Percentiles rank a stretch among this genome's conserved stretches.
Conservation (phyloP, 2,113 vertebrate species). For the Dromas ardeola region DNA sequence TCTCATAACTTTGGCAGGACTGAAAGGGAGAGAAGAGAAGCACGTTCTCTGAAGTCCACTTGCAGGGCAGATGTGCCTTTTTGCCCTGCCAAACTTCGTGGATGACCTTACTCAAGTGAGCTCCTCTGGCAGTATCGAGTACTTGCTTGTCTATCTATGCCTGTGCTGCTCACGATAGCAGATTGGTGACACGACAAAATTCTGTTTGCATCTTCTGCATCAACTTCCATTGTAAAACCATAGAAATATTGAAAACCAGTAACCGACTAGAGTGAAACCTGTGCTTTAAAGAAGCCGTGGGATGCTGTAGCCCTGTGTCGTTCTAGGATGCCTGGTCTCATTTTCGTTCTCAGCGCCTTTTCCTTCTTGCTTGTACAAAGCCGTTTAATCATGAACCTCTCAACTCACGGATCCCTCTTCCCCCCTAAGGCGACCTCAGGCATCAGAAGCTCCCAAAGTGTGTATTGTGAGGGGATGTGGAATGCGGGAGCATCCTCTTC, state of each 20-base stretch:
- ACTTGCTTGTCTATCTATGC: background rate
- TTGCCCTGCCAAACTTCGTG: background rate
- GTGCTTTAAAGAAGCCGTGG: background rate
- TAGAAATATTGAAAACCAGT: background rate
- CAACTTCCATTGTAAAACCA: background rate
- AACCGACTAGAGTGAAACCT: background rate
- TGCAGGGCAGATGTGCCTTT: background rate
- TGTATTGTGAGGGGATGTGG: background rate
- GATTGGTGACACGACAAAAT: background rate
- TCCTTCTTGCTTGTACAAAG: background rate
- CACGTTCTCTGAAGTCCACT: background rate
- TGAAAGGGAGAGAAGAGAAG: background rate
- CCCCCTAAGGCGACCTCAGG: background rate
- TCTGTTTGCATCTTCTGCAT: background rate
- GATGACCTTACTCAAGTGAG: background rate
- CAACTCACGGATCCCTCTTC: background rate
- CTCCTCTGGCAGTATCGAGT: background rate
- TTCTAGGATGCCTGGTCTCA: background rate
- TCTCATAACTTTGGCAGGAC: background rate
- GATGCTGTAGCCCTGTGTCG: background rate
- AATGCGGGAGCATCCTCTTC: background rate
- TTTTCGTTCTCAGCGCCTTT: background rate
- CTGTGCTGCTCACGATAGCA: background rate
- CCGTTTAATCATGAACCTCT: background rate
- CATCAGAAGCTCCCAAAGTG: background rate